A percentile compares a stretch with the other conserved stretches of the same genome.
Conservation (phyloP, 2,113 vertebrate species). For the Microtus montanus region DNA sequence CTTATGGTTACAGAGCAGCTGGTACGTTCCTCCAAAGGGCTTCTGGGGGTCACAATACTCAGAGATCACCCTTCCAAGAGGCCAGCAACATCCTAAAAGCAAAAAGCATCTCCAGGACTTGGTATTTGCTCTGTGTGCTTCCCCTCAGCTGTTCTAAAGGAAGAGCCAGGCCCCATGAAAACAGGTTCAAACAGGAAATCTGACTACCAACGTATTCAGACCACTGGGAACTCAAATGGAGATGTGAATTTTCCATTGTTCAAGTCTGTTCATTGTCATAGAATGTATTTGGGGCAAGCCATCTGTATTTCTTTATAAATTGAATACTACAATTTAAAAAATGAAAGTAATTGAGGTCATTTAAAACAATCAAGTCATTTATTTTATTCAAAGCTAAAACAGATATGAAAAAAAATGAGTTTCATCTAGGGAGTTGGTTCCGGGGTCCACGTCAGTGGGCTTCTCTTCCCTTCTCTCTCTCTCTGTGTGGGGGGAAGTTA, state of each 20-base stretch:
- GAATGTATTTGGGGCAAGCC: not conserved
- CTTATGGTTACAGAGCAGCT: not conserved
- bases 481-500: not conserved
- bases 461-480: not conserved
- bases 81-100: conserved; percentile 18
- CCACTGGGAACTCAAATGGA: conserved; percentile 21
- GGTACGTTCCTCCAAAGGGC: conserved; percentile 62
- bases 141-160: conserved; percentile 8
- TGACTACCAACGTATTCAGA: not conserved
- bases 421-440: conserved; percentile 8
- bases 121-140: not conserved
- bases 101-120: not conserved
- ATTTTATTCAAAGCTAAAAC: conserved; percentile 41
- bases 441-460: not conserved
- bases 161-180: conserved; percentile 1
- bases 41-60: not conserved
- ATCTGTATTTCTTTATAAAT: not conserved
- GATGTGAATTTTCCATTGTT: not conserved
- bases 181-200: not conserved
- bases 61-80: not conserved
- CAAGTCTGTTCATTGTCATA: not conserved
- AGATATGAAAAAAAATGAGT: conserved; percentile 15
- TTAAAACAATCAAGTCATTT: conserved; percentile 32
- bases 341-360: conserved; percentile 15
- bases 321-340: not conserved